Percentiles rank a stretch among this genome's conserved stretches.
Conservation (phyloP, 2,888 invertebrate genomes). For the Galerucella pusilla region DNA sequence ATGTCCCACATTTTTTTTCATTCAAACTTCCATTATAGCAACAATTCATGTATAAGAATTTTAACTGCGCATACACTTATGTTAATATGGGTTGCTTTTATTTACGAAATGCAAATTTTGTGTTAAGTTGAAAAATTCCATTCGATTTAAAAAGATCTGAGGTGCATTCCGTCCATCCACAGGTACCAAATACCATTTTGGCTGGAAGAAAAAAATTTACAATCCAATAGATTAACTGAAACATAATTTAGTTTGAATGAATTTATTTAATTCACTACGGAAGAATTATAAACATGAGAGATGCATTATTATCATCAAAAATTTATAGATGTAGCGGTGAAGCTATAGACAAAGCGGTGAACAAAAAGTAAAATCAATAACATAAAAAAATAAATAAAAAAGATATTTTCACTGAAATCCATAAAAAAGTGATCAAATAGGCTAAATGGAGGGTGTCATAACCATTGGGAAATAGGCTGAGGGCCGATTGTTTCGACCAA, state of each 20-base stretch:
- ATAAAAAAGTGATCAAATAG: too few relatives aligned
- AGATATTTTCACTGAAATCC: too few relatives aligned
- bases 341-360: too few relatives aligned
- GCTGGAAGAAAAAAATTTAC: background rate
- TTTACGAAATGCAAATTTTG: conserved; percentile 42
- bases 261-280: background rate
- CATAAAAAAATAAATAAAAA: too few relatives aligned
- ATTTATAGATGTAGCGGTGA: too few relatives aligned
- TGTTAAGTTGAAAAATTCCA: conserved; percentile 43
- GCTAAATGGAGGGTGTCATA: too few relatives aligned
- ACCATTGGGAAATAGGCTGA: too few relatives aligned
- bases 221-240: background rate
- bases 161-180: conserved; percentile 23
- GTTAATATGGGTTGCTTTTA: conserved; percentile 35
- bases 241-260: background rate
- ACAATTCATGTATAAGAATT: conserved; percentile 40
- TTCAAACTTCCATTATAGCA: conserved; percentile 35
- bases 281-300: background rate
- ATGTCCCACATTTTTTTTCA: conserved; percentile 35
- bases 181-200: conserved; percentile 9
- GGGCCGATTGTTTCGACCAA: too few relatives aligned
- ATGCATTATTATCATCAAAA: too few relatives aligned
- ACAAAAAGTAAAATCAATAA: too few relatives aligned
- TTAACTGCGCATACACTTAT: conserved; percentile 36
- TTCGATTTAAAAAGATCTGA: conserved; percentile 43